Conservation (phyloP, 2,113 vertebrate species). For the Anseranas semipalmata region DNA sequence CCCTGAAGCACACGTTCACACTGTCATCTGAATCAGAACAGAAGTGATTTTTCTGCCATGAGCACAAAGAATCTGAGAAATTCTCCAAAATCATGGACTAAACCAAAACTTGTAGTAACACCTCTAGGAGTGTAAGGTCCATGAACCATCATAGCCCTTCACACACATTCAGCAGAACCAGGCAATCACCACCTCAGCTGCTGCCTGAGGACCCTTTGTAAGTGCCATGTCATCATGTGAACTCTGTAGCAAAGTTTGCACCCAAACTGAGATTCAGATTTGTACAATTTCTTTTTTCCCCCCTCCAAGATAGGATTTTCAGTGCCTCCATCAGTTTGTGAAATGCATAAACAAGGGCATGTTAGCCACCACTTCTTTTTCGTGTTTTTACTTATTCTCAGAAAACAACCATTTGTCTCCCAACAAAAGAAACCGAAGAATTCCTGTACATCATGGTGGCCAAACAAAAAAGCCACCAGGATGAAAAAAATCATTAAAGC, state of each 20-base stretch:
- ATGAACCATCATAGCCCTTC: background rate
- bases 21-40: background rate
- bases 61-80: background rate
- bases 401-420: background rate
- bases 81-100: background rate
- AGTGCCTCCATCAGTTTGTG: background rate
- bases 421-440: background rate
- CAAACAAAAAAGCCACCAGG: background rate
- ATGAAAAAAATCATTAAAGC: background rate
- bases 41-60: background rate
- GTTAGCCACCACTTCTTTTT: background rate
- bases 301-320: background rate
- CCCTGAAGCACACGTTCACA: background rate
- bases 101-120: background rate
- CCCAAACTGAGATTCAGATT: background rate
- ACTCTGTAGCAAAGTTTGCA: background rate
- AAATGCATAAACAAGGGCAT: background rate
- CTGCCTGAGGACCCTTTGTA: background rate
- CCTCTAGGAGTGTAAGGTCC: rapidly evolving
- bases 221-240: background rate
- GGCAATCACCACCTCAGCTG: background rate
- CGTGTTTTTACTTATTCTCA: background rate
- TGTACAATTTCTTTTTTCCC: background rate
- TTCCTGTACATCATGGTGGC: background rate
- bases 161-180: background rate